A percentile compares a stretch with the other conserved stretches of the same genome.
phyloP scores from a whole-genome alignment of 2,113 vertebrate species.

The Parus major region DNA sequence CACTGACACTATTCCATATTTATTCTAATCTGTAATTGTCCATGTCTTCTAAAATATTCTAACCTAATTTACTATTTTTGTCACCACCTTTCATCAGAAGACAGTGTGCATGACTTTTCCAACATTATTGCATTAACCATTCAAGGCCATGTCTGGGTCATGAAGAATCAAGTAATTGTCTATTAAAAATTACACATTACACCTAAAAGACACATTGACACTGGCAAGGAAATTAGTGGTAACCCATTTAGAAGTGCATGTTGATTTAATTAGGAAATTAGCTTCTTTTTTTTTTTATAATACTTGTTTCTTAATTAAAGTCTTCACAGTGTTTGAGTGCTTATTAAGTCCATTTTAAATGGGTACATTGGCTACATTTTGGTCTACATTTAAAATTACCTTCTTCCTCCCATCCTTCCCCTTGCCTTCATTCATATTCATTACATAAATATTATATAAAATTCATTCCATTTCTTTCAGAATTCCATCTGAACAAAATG shows the following conservation, averaged over 20 bases:
- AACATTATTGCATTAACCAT: not conserved
- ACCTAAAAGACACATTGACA: conserved; percentile 13
- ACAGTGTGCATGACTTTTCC: not conserved
- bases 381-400: not conserved
- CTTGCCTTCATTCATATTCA: not conserved
- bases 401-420: not conserved
- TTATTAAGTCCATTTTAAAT: conserved; percentile 3
- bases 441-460: not conserved
- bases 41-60: not conserved
- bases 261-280: conserved; percentile 58
- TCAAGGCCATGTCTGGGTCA: conserved; percentile 5
- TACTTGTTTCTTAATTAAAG: conserved; percentile 50
- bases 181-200: conserved; percentile 38
- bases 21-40: not conserved
- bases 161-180: conserved; percentile 26
- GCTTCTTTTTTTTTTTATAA: not conserved
- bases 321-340: not conserved
- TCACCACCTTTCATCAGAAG: not conserved
- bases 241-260: conserved; percentile 13
- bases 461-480: not conserved
- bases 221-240: not conserved
- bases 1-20: not conserved
- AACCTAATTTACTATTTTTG: not conserved
- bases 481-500: not conserved
- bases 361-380: not conserved